phyloP scores from a whole-genome alignment of 1,140 invertebrate species.

The Fopius arisanus region DNA sequence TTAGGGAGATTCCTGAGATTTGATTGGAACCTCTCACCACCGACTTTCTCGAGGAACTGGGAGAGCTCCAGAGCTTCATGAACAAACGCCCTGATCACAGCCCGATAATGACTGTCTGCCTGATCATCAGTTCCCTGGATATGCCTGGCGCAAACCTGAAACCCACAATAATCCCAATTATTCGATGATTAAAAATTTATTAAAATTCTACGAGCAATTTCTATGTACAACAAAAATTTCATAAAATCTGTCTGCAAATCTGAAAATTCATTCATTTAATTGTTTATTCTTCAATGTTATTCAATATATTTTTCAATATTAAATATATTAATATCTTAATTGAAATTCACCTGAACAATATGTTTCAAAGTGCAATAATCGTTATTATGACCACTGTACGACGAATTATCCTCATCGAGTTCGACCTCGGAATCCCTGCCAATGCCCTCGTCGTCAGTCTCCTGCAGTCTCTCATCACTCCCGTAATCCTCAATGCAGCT shows the following conservation, averaged over 20 bases:
- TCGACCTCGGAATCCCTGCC: constrained; percentile 84
- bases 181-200: not conserved
- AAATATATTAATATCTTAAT: not conserved
- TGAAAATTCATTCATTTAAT: not conserved
- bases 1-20: constrained; percentile 37
- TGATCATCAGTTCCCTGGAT: constrained; percentile 66
- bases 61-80: constrained; percentile 89
- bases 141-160: constrained; percentile 76
- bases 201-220: no score
- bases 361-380: constrained; percentile 34
- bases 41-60: constrained; percentile 87
- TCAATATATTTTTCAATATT: no score
- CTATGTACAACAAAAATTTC: not conserved
- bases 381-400: not conserved
- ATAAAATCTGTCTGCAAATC: not conserved
- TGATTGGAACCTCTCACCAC: constrained; percentile 54
- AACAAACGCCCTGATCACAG: constrained; percentile 89
- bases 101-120: constrained; percentile 86
- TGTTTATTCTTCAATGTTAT: no score
- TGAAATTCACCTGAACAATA: constrained; percentile 29
- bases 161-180: constrained; percentile 13
- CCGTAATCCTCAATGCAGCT: constrained; percentile 59
- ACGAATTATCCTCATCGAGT: constrained; percentile 50
- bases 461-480: constrained; percentile 62
- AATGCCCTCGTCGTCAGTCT: constrained; percentile 90